Evolutionary conservation across 2,888 invertebrate species (phyloP), one percentile per base, ranked within the genome.

Genomic region (Caenorhabditis virilis): DNA sequence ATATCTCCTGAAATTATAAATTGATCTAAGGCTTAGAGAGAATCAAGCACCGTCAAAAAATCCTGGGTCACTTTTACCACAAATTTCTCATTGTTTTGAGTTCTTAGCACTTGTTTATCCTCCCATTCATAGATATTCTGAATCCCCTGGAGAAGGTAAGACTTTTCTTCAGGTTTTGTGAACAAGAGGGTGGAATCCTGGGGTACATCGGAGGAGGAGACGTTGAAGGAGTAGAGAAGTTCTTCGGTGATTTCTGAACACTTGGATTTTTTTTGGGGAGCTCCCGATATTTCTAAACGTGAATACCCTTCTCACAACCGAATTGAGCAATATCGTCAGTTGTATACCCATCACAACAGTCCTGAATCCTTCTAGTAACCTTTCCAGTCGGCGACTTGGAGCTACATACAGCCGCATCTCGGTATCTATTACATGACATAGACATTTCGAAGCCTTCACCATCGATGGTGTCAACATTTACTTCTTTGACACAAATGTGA

Each of bases 261-360:
- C 13, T 4, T 25, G 23, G 23, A 13, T 43, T 6, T 9, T 30
- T 30, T 13, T 9, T 30, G 6, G 6, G 13, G 13, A 30, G 6
- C 13, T 30, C 13, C 6, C 6, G 6, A 30, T 9, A 30, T 30
- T 30, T 9, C 6, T 30, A 9, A 30, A 41, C 4, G 4, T 41
- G 3, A 11, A 20, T 23, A 49, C 49, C 49, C 22, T 15, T 16
- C 11, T 25, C 15, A 50, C 50, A 50, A 2, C 50, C 50, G 16
- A 39, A 7, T 20, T 39, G 18, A 15, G 15, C 7, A 4, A 39
- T 50, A 33, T 39, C 36, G 2, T 16, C 16, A 2, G 50, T 50
- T 3, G 50, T 50, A 22, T 39, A 50, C 15, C 50, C 50, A 26
- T 50, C 30, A 27, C 50, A 50, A 41, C 50, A 50, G 15, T 38